Evolutionary conservation across 2,113 vertebrate genomes (phyloP).

Genomic region (Rhinichthys klamathensis): DNA sequence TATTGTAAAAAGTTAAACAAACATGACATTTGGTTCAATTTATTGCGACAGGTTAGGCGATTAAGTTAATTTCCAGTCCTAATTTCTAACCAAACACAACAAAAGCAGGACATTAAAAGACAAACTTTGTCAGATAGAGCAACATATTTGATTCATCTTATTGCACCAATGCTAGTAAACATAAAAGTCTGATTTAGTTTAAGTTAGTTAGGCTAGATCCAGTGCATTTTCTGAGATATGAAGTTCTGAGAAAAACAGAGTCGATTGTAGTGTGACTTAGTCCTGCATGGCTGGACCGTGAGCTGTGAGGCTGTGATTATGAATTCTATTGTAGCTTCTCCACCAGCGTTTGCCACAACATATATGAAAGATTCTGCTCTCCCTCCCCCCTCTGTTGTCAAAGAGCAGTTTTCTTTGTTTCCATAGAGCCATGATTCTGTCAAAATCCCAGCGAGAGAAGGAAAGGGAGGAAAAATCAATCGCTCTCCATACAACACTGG

Average conservation of each 20-base stretch:
- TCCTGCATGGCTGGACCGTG: conserved; percentile 23
- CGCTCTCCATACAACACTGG: conserved; percentile 81
- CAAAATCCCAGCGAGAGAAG: conserved; percentile 93
- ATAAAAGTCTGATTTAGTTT: neutral
- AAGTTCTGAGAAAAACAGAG: neutral
- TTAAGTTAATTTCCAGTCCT: neutral
- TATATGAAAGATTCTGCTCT: conserved; percentile 86
- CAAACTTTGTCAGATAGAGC: neutral
- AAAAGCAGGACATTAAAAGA: neutral
- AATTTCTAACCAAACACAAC: neutral
- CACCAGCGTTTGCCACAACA: conserved; percentile 88
- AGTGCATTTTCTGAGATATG: neutral
- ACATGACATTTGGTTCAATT: neutral
- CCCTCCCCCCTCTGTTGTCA: conserved; percentile 87
- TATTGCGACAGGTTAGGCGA: neutral
- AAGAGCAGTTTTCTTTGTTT: conserved; percentile 98
- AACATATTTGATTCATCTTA: neutral
- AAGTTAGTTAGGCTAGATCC: neutral
- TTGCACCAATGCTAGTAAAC: neutral
- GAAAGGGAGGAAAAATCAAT: conserved; percentile 76
- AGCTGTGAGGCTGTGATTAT: conserved; percentile 66
- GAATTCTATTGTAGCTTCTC: conserved; percentile 78
- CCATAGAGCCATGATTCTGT: conserved; percentile 98
- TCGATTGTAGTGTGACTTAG: conserved; percentile 22
- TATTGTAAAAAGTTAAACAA: neutral